Evolutionary conservation across 2,113 vertebrate genomes (phyloP).

Genomic region (Neogobius melanostomus): DNA sequence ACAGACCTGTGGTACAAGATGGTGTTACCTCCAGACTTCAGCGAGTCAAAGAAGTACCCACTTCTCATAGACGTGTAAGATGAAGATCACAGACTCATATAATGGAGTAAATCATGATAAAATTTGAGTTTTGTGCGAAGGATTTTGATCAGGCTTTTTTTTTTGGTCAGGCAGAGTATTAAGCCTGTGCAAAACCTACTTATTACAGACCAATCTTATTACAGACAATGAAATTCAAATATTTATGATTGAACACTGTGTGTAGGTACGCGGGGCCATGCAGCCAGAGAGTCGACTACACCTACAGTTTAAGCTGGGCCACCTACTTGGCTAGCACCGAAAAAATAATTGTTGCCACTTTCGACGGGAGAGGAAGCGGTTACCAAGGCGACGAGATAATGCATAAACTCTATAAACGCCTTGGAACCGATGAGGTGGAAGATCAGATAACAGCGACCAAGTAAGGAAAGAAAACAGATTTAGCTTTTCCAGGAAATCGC

Average conservation of each 20-base stretch:
- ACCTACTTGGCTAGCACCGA: conserved; percentile 94
- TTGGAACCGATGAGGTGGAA: conserved; percentile 94
- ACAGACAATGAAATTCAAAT: neutral
- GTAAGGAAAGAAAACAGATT: conserved; percentile 64
- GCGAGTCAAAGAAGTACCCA: conserved; percentile 90
- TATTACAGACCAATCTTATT: too few relatives aligned
- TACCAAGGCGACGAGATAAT: conserved; percentile 93
- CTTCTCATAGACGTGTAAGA: conserved; percentile 94
- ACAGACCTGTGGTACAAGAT: conserved; percentile 93
- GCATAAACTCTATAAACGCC: conserved; percentile 88
- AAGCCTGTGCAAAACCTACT: too few relatives aligned
- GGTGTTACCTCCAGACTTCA: conserved; percentile 90
- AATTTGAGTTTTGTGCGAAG: too few relatives aligned
- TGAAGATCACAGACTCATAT: conserved; percentile 4
- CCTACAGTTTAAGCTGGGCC: conserved; percentile 84
- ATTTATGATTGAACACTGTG: neutral
- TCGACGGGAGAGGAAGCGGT: conserved; percentile 95
- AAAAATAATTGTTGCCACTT: conserved; percentile 92
- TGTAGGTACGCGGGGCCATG: conserved; percentile 92
- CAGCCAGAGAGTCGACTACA: conserved; percentile 86
- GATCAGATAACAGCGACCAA: conserved; percentile 92
- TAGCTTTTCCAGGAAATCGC: conserved; percentile 1
- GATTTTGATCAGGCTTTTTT: too few relatives aligned
- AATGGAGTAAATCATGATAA: too few relatives aligned
- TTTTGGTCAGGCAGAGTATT: too few relatives aligned